Evolutionary conservation across 1,140 invertebrate genomes (phyloP).

Genomic region (Drosophila dunni): DNA sequence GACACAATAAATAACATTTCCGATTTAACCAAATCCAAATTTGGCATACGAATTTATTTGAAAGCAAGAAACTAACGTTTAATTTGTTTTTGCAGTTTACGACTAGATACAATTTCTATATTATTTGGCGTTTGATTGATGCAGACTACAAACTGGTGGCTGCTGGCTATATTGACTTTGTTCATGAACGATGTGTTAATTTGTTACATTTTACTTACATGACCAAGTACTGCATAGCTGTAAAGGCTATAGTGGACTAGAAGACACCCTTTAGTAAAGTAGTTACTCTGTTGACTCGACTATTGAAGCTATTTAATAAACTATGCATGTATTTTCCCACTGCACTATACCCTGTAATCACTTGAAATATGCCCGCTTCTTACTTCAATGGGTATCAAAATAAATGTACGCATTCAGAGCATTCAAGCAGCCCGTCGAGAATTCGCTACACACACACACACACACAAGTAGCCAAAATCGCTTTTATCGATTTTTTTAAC

Average conservation of each 20-base stretch:
- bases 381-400: not conserved
- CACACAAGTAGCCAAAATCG: not conserved
- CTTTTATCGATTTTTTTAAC: slow-evolving; percentile 21
- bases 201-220: too few relatives aligned
- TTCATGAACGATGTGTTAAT: not conserved
- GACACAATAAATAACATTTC: slow-evolving; percentile 24
- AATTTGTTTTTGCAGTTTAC: slow-evolving; percentile 1
- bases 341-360: too few relatives aligned
- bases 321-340: too few relatives aligned
- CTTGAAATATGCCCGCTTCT: not conserved
- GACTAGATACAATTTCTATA: not conserved
- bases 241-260: not conserved
- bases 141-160: not conserved
- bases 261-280: too few relatives aligned
- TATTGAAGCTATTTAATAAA: too few relatives aligned
- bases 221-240: not conserved
- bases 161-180: not conserved
- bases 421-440: slow-evolving; percentile 1
- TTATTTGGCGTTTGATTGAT: not conserved
- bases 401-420: not conserved
- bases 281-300: too few relatives aligned
- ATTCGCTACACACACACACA: slow-evolving; percentile 1
- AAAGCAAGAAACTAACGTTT: slow-evolving; percentile 7
- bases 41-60: slow-evolving; percentile 18
- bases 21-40: slow-evolving; percentile 16